Evolutionary conservation across 2,888 invertebrate species (phyloP).

Genomic region (Elgonia sp.): DNA sequence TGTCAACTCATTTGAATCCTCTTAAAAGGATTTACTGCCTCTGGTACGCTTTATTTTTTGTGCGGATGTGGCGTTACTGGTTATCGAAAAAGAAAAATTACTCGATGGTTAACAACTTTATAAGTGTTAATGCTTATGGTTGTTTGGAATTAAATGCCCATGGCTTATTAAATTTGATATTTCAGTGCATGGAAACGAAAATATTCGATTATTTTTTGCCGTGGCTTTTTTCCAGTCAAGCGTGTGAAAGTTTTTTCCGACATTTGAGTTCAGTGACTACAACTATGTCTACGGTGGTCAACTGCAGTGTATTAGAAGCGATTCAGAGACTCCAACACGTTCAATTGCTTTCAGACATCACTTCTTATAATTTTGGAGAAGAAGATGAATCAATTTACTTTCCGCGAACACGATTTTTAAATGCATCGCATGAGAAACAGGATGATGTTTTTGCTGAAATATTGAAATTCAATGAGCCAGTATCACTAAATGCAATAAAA

Average conservation of each 20-base stretch:
- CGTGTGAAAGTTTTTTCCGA: constrained; percentile 71
- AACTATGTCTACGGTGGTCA: constrained; percentile 63
- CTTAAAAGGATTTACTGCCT: constrained; percentile 71
- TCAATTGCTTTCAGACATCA: constrained; percentile 66
- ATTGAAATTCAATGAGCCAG: too few relatives aligned
- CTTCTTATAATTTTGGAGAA: not conserved
- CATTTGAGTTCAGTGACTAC: constrained; percentile 63
- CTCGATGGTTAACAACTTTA: constrained; percentile 76
- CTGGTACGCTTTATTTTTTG: constrained; percentile 77
- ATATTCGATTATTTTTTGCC: constrained; percentile 19
- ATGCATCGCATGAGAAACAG: constrained; percentile 13
- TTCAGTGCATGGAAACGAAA: constrained; percentile 12
- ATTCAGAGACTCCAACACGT: constrained; percentile 65
- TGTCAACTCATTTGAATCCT: not conserved
- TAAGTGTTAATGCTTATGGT: constrained; percentile 64
- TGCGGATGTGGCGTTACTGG: constrained; percentile 76
- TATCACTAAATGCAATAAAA: too few relatives aligned
- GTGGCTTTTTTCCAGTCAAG: constrained; percentile 58
- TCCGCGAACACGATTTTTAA: constrained; percentile 18
- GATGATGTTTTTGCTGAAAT: not conserved
- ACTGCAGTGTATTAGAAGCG: constrained; percentile 52
- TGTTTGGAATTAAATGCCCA: constrained; percentile 56
- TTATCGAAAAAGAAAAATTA: constrained; percentile 64
- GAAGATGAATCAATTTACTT: constrained; percentile 13
- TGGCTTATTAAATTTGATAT: constrained; percentile 32